Evolutionary conservation across 2,113 vertebrate genomes (phyloP), one percentile per base, ranked within the genome.

Genomic region (Chroicocephalus ridibundus): DNA sequence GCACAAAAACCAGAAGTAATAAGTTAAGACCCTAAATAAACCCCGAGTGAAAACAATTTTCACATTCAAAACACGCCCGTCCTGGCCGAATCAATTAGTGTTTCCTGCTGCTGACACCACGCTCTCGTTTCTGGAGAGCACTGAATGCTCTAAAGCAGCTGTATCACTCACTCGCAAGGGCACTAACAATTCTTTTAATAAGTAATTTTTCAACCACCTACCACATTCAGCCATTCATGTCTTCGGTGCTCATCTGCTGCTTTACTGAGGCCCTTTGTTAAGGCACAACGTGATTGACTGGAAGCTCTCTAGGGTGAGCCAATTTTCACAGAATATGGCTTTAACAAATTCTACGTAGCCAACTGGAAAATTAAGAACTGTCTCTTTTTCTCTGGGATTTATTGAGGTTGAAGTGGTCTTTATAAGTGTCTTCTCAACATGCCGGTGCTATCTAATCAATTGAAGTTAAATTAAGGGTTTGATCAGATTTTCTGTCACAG

Each of bases 321-420:
- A 84, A 75, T 94, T 96, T 94, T 86, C 89, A 89, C 72, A 93
- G 93, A 92, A 85, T 38, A 75, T 70, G 40, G 74, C 82, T 97
- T 94, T 91, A 96, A 96, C 91, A 96, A 97, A 95, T 93, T 82
- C 80, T 60, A 96, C 10, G 62, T 91, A 96, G 84, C 82, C 97
- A 96, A 90, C 84, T 95, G 93, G 96, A 97, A 97, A 97, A 97
- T 97, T 97, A 97, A 96, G 94, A 95, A 80, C 80, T 90, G 72
- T 71, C 64, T 84, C 81, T 82, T 70, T 76, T 51, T 60, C 52
- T 47, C 62, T 71, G 46, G 31, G 60, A 92, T 96, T 96, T 92
- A 94, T 96, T 94, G 93, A 92, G 62, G 76, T 55, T 96, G 96
- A 95, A 97, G 79, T 80, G 70, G 70, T 38, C 84, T 94, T 94